A percentile compares a stretch with the other conserved stretches of the same genome.
These are phyloP conservation scores for Cryptocheilus praepositus DNA, from an alignment of 2,888 invertebrate species.

Conservation along the genomic window DNA sequence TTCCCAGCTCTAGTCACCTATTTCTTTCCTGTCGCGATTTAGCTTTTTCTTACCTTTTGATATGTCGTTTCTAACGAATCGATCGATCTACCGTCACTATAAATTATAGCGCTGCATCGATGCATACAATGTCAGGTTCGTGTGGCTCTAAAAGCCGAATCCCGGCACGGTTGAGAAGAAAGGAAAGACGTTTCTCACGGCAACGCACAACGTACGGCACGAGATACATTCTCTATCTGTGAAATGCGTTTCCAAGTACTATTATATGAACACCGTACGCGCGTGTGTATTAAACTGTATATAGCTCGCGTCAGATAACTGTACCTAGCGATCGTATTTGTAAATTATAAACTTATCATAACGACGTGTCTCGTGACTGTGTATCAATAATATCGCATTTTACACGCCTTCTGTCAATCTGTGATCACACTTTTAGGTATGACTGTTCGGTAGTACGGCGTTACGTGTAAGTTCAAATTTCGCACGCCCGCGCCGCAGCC, in stretches of 20 bases:
- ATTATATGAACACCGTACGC: constrained; percentile 20
- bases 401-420: constrained; percentile 72
- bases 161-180: too few relatives aligned
- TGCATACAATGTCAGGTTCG: too few relatives aligned
- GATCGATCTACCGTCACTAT: too few relatives aligned
- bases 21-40: too few relatives aligned
- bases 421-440: constrained; percentile 68
- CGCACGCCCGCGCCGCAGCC: constrained; percentile 26
- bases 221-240: background rate
- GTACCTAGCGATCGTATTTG: constrained; percentile 34
- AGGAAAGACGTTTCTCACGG: background rate
- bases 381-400: constrained; percentile 53
- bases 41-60: too few relatives aligned
- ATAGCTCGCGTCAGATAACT: constrained; percentile 28
- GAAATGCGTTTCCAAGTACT: constrained; percentile 15
- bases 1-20: too few relatives aligned
- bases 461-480: constrained; percentile 36
- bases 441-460: constrained; percentile 39
- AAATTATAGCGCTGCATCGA: too few relatives aligned
- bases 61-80: too few relatives aligned
- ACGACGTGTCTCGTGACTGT: constrained; percentile 45
- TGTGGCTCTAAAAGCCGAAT: too few relatives aligned
- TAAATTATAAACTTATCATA: constrained; percentile 30
- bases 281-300: background rate
- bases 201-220: background rate